phyloP scores from a whole-genome alignment of 1,140 invertebrate species.

The Pseudachorutes palmiensis region DNA sequence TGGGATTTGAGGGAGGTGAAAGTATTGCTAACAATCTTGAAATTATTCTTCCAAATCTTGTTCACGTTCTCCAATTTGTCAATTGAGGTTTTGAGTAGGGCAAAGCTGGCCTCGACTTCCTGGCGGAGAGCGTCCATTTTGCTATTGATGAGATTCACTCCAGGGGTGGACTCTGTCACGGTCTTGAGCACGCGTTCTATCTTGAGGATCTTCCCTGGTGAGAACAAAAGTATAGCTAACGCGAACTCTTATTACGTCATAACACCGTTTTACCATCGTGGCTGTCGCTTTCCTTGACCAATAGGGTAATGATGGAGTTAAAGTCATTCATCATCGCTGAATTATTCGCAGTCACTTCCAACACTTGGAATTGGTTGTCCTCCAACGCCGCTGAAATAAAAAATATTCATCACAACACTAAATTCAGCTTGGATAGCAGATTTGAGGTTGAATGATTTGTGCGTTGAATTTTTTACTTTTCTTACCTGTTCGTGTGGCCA shows the following conservation, averaged over 20 bases:
- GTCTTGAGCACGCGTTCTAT: not conserved
- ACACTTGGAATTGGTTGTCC: not conserved
- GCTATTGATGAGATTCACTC: not conserved
- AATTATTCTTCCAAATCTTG: constrained; percentile 1
- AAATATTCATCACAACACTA: not conserved
- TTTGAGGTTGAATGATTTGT: too few relatives aligned
- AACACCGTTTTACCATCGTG: too few relatives aligned
- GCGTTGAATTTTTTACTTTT: too few relatives aligned
- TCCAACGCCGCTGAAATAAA: not conserved
- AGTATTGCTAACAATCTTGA: not conserved
- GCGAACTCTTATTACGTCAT: too few relatives aligned
- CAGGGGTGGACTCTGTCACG: not conserved
- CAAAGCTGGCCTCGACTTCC: not conserved
- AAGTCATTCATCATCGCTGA: too few relatives aligned
- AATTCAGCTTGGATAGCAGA: not conserved
- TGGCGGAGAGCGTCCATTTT: not conserved
- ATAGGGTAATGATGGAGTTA: not conserved
- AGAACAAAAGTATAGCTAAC: too few relatives aligned
- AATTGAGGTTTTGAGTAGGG: not conserved
- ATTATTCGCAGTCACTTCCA: not conserved
- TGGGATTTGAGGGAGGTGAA: not conserved
- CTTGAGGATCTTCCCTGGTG: too few relatives aligned
- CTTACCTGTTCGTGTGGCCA: not conserved
- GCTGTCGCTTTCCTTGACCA: not conserved
- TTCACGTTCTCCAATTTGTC: not conserved